Evolutionary conservation across 2,797 vertebrate species (phyloP), one percentile per base, ranked within the genome.

Genomic region (Gorsachius magnificus): DNA sequence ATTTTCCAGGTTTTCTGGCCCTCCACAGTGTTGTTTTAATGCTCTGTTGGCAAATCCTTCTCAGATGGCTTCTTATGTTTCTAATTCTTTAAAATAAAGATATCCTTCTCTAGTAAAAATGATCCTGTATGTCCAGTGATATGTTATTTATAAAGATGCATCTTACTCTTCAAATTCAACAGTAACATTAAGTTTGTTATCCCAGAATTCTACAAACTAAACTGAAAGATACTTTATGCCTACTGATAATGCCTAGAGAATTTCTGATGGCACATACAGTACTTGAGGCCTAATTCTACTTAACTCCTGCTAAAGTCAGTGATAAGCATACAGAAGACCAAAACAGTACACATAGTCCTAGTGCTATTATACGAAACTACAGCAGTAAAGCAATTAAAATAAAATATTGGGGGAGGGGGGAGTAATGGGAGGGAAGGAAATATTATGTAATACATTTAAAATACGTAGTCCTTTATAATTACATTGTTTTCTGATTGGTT

Each of bases 1-100:
- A n/a, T 95, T 95, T 96, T 88, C 85, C 89, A 95, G 76, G 72
- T 71, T 94, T 95, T 91, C 69, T 95, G 65, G n/a, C 61, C 51
- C 36, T 79, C 35, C 36, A 33, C 16, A 58, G 15, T 60, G 58
- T 70, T 89, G 26, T 66, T 89, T 94, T 83, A 89, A 78, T 68
- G 25, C 6, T 92, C 13, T 48, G 4, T 60, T 66, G 18, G 64
- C 48, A 92, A 92, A 70, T 70, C 20, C 28, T 86, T 88, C 79
- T 87, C 45, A 36, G 35, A 29, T 63, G 35, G 11, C 33, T 86
- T 43, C 35, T 86, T 88, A 19, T 31, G 16, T 41, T 91, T 77
- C n/a, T 71, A 61, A 71, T 14, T 41, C 9, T 53, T 60, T 63
- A 57, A 95, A 78, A 68, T 33, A 87, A 83, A 84, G 6, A 54